Base-by-base conservation (phyloP, 2,888 invertebrate genomes). In the Oscheius sp. region DNA sequence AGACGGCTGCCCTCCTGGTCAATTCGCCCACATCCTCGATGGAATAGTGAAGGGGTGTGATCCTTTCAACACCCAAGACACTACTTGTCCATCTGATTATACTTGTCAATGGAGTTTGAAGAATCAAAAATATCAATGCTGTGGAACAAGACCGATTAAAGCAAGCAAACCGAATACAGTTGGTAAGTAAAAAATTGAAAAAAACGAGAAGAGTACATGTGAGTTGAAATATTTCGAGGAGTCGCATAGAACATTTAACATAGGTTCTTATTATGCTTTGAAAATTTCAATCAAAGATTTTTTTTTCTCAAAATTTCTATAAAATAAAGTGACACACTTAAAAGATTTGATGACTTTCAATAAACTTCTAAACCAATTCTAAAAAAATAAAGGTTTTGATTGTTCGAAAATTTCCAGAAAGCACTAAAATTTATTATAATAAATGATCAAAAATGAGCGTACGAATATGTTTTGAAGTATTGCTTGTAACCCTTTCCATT, bases 1-100 rank as follows among this genome's bases (percentile, higher is more conserved):
- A 73, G 77, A 77, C 41, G 80, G 80, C 6, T 80, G 80, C 45
- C 80, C 80, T 1, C 80, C 77, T 1, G 68, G 68, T 26, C 77
- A 80, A 45, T 76, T 68, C 63, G 80, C 77, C 12, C 72, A 74
- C 61, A 68, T 77, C 3, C 51, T 71, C 22, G 75, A 74, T n/a
- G 73, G 72, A 28, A 49, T 65, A 2, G 74, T 71, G 24, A 75
- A 72, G 17, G 68, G 70, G 6, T 77, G 77, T 44, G 77, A 77
- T 51, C 77, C 77, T 12, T 77, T 77, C 62, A 41, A 71, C 9
- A 9, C 61, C 1, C 71, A 71, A 17, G 69, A 68, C 14, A 51
- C 57, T 26, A 24, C 14, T 36, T 76, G 76, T 32, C 76, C 76
- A 0, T 28, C 67, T 12, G 76, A 76, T 17, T 76, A 74, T 64